phyloP scores from a whole-genome alignment of 2,797 vertebrate species.

The Corythornis leucogaster region DNA sequence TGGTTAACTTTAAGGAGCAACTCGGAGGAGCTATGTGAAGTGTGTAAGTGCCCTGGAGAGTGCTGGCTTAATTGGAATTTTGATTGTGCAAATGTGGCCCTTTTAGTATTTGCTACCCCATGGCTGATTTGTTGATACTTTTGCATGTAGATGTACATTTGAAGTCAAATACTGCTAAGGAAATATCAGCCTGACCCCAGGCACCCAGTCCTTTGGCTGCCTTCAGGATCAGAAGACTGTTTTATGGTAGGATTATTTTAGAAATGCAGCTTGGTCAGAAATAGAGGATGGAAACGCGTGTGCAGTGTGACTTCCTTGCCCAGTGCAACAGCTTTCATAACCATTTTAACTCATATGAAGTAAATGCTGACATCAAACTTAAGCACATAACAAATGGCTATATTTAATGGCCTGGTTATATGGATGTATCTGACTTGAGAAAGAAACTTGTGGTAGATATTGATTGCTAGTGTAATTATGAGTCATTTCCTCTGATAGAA shows the following conservation, averaged over 20 bases:
- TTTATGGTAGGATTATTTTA: background rate
- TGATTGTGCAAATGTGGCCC: background rate
- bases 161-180: background rate
- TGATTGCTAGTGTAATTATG: constrained; percentile 5
- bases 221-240: background rate
- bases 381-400: background rate
- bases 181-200: background rate
- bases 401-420: background rate
- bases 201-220: background rate
- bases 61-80: background rate
- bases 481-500: background rate
- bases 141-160: background rate
- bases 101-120: background rate
- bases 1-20: background rate
- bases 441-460: background rate
- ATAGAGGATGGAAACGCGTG: background rate
- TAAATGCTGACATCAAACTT: background rate
- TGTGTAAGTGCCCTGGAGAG: background rate
- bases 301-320: background rate
- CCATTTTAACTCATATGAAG: background rate
- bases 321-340: background rate
- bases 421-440: background rate
- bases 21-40: background rate
- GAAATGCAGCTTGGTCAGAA: background rate
- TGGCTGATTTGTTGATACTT: background rate